Evolutionary conservation across 2,888 invertebrate species (phyloP), one percentile per base, ranked within the genome.

Genomic region (Ephialtes manifestator): DNA sequence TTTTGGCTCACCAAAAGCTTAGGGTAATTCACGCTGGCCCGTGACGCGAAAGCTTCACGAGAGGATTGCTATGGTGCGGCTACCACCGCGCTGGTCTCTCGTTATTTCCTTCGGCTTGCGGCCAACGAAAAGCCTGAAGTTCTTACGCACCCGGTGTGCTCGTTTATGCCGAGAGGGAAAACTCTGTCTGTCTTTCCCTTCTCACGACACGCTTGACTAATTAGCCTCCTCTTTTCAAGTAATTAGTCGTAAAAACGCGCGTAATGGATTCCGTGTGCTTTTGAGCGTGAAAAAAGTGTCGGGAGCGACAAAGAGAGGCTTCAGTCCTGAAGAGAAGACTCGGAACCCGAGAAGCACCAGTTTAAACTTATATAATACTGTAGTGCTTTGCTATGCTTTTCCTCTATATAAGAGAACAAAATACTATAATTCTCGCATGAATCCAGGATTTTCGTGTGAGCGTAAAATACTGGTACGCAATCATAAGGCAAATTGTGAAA

Each of bases 241-340:
- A 89, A 89, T 90, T 90, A 89, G 86, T 89, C 76, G 75, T 87
- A 84, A 88, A 85, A 84, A 83, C 84, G 68, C 82, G 79, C 83
- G 77, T 82, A 81, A 84, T 79, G 87, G 81, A 79, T 86, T 87
- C 82, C 75, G 65, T 74, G 86, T 75, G 77, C 85, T 83, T 82
- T 81, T 72, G 81, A 70, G 85, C 71, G 81, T 84, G 70, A 84
- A 88, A 81, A 75, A 81, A 75, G 55, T 53, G 43, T 5, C 43
- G 78, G 28, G 81, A 84, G 83, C 82, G 82, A 83, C 79, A 82
- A 82, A 78, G 84, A 74, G 84, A 89, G 83, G 39, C 48, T 43
- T 31, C 8, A 51, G 51, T 20, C 20, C 15, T 31, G 20, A 8
- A 11, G 53, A 53, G 67, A 63, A 87, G 77, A 87, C 86, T 63